phyloP scores from a whole-genome alignment of 2,888 invertebrate species.

The Celastrina argiolus region DNA sequence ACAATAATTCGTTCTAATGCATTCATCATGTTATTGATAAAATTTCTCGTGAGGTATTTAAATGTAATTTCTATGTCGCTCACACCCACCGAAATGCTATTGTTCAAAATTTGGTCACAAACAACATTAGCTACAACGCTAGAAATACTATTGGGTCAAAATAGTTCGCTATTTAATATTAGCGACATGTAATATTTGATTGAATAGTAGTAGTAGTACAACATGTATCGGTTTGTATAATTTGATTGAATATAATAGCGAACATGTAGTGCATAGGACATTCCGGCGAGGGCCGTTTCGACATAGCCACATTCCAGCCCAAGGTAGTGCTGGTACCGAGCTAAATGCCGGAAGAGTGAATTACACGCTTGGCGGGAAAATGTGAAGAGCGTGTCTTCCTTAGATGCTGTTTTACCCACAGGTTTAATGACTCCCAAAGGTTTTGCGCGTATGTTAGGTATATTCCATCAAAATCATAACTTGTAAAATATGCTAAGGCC shows the following conservation, averaged over 20 bases:
- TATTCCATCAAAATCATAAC: too few species aligned
- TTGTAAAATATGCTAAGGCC: too few species aligned
- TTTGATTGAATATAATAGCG: background rate
- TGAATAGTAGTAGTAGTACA: background rate
- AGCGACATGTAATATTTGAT: background rate
- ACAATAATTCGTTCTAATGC: background rate
- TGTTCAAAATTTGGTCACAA: background rate
- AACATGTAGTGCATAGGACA: slow-evolving; percentile 15
- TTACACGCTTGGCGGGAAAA: background rate
- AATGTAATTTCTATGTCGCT: background rate
- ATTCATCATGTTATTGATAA: background rate
- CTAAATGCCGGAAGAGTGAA: background rate
- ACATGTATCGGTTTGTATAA: background rate
- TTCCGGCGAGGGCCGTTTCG: slow-evolving; percentile 24
- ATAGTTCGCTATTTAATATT: background rate
- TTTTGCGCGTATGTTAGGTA: too few species aligned
- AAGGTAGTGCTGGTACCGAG: background rate
- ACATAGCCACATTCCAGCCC: slow-evolving; percentile 20
- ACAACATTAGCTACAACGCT: background rate
- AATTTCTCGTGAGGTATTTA: slow-evolving; percentile 1
- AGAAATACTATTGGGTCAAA: background rate
- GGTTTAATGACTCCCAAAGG: too few species aligned
- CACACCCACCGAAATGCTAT: slow-evolving; percentile 1
- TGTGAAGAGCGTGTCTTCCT: background rate
- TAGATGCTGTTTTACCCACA: too few species aligned